A percentile compares a stretch with the other conserved stretches of the same genome.
phyloP scores from a whole-genome alignment of 2,113 vertebrate genomes.

The Arvicanthis niloticus region DNA sequence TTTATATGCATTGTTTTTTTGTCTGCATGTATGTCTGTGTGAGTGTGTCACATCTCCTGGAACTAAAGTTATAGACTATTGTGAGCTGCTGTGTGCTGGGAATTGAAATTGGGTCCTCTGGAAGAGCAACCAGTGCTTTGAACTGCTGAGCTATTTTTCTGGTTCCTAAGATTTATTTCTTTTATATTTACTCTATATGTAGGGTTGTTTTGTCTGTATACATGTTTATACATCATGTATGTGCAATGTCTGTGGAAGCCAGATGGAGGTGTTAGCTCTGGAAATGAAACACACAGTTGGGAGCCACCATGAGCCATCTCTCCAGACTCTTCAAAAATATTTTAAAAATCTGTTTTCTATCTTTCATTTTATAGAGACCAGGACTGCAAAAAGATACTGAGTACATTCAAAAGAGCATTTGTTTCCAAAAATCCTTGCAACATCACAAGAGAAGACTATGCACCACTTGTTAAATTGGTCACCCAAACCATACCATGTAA shows the following conservation, averaged over 20 bases:
- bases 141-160: neutral
- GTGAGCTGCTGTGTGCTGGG: neutral
- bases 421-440: slow-evolving; percentile 87
- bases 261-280: neutral
- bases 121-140: neutral
- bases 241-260: neutral
- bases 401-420: slow-evolving; percentile 81
- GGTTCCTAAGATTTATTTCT: neutral
- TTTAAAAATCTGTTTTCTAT: neutral
- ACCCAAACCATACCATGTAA: slow-evolving; percentile 80
- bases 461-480: slow-evolving; percentile 76
- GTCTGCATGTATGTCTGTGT: neutral
- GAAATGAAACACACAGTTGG: neutral
- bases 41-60: neutral
- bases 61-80: neutral
- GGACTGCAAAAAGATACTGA: slow-evolving; percentile 84
- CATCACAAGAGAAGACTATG: slow-evolving; percentile 84
- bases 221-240: too few species aligned
- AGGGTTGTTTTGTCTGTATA: neutral
- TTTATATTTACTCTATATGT: neutral
- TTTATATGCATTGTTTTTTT: neutral
- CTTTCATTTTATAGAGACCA: slow-evolving; percentile 69
- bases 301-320: neutral
- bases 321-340: neutral
- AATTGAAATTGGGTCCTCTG: neutral